phyloP scores from a whole-genome alignment of 2,888 invertebrate species.

The Limnephilus auricula region DNA sequence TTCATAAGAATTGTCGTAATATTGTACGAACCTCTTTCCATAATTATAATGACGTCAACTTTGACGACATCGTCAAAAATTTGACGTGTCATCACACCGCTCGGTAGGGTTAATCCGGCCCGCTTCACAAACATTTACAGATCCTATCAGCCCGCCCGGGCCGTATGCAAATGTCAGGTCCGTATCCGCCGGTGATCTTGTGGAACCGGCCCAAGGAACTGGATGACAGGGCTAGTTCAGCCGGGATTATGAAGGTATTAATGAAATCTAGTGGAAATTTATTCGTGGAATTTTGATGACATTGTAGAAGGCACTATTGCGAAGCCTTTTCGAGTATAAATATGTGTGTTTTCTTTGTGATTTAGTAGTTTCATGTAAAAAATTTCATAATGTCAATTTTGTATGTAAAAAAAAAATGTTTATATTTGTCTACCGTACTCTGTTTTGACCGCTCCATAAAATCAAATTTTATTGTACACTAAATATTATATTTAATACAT shows the following conservation, averaged over 20 bases:
- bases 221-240: constrained; percentile 12
- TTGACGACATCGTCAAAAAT: background rate
- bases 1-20: background rate
- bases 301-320: background rate
- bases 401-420: too few relatives aligned
- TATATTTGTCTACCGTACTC: too few relatives aligned
- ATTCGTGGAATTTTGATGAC: background rate
- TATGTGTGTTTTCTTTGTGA: background rate
- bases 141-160: background rate
- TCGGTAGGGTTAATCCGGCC: background rate
- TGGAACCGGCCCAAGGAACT: background rate
- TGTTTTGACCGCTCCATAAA: too few relatives aligned
- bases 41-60: background rate
- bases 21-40: background rate
- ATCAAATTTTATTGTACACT: too few relatives aligned
- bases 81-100: background rate
- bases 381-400: too few relatives aligned
- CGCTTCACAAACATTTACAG: constrained; percentile 26
- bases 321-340: background rate
- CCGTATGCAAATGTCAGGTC: constrained; percentile 14
- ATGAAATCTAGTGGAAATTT: background rate
- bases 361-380: background rate
- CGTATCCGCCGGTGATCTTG: background rate
- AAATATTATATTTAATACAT: too few relatives aligned
- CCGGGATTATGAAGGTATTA: background rate